Conservation (phyloP, 2,113 vertebrate genomes). For the Butorides virescens region DNA sequence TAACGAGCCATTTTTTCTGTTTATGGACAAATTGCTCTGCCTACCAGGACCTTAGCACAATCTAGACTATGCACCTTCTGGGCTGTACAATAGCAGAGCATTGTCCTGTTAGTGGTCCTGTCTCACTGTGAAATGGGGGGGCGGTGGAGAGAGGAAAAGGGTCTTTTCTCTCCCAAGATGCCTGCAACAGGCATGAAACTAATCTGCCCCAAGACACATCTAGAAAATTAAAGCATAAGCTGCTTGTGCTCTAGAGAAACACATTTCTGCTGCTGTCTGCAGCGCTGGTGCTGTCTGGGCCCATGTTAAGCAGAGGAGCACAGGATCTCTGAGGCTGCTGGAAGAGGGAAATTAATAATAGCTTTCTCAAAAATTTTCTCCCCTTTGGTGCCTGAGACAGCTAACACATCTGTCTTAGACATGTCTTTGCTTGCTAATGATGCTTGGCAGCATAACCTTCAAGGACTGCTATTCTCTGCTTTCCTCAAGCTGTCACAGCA, state of each 20-base stretch:
- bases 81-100: background rate
- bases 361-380: background rate
- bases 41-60: background rate
- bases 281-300: background rate
- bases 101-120: background rate
- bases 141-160: too few species aligned
- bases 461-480: background rate
- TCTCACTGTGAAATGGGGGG: background rate
- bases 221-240: slow-evolving; percentile 9
- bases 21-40: background rate
- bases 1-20: background rate
- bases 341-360: background rate
- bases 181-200: background rate
- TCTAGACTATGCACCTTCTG: background rate
- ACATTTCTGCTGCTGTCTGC: background rate
- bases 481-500: background rate
- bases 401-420: background rate
- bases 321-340: background rate
- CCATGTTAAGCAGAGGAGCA: background rate
- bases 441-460: background rate
- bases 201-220: background rate
- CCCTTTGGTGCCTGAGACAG: background rate
- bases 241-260: background rate
- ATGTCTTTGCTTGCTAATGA: background rate
- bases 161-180: background rate